phyloP scores from a whole-genome alignment of 1,140 invertebrate genomes.

The Drosophila simulans region DNA sequence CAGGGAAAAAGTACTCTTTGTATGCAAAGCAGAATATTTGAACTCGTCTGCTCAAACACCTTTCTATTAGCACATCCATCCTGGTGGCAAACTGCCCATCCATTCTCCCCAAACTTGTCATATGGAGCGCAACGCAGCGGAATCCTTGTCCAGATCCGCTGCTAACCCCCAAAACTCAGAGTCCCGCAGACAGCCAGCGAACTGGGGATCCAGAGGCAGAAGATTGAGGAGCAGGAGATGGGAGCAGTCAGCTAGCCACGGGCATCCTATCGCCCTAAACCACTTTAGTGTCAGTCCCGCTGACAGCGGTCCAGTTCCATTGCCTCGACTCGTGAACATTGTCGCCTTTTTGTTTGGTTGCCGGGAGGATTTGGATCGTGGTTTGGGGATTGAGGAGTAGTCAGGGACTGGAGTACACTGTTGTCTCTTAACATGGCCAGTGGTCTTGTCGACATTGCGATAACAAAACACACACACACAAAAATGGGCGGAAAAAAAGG shows the following conservation, averaged over 20 bases:
- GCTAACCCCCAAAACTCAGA: slow-evolving; percentile 1
- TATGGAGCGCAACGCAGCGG: slow-evolving; percentile 11
- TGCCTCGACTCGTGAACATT: slow-evolving; percentile 66
- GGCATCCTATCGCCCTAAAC: slow-evolving; percentile 81
- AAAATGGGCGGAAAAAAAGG: slow-evolving; percentile 1
- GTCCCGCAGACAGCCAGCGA: slow-evolving; percentile 3
- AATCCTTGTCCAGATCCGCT: slow-evolving; percentile 13
- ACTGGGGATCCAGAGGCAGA: background rate
- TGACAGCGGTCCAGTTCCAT: slow-evolving; percentile 70
- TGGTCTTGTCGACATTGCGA: slow-evolving; percentile 80
- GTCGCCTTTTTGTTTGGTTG: slow-evolving; percentile 58
- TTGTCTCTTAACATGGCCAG: slow-evolving; percentile 79
- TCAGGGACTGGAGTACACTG: slow-evolving; percentile 22
- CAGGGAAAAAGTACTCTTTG: background rate
- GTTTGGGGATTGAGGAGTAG: slow-evolving; percentile 3
- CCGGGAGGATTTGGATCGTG: slow-evolving; percentile 12
- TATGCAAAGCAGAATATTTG: background rate
- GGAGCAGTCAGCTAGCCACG: slow-evolving; percentile 35
- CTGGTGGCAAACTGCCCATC: background rate
- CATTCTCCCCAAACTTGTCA: slow-evolving; percentile 30
- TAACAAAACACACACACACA: slow-evolving; percentile 54
- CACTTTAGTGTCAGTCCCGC: slow-evolving; percentile 81
- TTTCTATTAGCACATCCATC: slow-evolving; percentile 7
- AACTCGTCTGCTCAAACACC: background rate
- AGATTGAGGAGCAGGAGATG: background rate